Evolutionary conservation across 2,797 vertebrate genomes (phyloP), one percentile per base, ranked within the genome.

Genomic region (Sebastes nivosus): DNA sequence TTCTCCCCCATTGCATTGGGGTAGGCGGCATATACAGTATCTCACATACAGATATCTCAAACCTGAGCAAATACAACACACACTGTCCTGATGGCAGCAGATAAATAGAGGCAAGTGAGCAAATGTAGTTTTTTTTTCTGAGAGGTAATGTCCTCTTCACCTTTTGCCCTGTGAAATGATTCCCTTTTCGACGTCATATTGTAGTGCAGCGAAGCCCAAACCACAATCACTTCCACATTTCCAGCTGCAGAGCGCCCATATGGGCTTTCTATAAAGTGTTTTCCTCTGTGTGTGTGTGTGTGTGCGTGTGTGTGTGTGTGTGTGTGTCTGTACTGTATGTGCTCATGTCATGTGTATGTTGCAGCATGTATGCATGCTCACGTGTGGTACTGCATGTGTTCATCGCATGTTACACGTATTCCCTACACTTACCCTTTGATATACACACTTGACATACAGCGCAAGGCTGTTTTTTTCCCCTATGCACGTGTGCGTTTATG

Each of bases 141-240:
- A n/a, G n/a, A 11, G 8, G 8, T 65, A 67, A 64, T 50, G 46
- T 29, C 52, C 32, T 4, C 38, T 79, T 86, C 46, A 91, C 75
- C 81, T 77, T 87, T 73, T 77, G 81, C 66, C 79, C 76, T 22
- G 36, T 13, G 25, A 57, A 68, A 85, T 72, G 64, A 57, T 71
- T 66, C 68, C 8, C 25, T 68, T 64, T 75, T 66, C 20, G 3
- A 63, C 22, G 25, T 57, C 42, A 83, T 58, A 16, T 18, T 34
- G 46, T 18, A 55, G 38, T n/a, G 20, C 14, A 66, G 67, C 61
- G 25, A 70, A 72, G 68, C 79, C 61, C 24, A 34, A 75, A 83
- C 87, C 83, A 72, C 83, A 90, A 90, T 85, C 52, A 34, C 83
- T 90, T 87, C 83, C 91, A 90, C 79, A 86, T 91, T 92, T 88